These are phyloP conservation scores for Oryzias dopingdopingensis DNA, from an alignment of 2,797 vertebrate genomes.

Conservation along the genomic window DNA sequence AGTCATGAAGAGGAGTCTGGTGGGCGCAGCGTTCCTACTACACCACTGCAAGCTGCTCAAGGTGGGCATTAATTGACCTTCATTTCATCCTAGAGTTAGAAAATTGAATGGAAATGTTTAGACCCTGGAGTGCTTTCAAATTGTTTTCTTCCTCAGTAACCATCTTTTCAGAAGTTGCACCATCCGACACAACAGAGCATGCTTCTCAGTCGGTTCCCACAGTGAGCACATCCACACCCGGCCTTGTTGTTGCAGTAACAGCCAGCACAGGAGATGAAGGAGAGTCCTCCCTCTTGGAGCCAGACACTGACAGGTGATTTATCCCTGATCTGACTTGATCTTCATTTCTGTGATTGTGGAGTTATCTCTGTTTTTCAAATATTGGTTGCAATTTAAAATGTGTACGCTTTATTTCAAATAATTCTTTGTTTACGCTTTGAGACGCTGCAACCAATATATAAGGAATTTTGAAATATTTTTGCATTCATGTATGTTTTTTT, in stretches of 20 bases:
- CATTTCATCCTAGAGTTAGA: neutral
- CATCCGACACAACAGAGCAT: conserved; percentile 84
- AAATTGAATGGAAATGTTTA: neutral
- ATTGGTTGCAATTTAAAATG: neutral
- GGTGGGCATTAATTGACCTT: conserved; percentile 67
- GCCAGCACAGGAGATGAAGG: conserved; percentile 82
- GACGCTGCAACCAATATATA: neutral
- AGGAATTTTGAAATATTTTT: too few relatives aligned
- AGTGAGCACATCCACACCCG: conserved; percentile 90
- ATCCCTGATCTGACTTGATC: neutral
- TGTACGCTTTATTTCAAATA: neutral
- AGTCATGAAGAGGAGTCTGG: conserved; percentile 91
- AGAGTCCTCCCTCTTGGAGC: conserved; percentile 88
- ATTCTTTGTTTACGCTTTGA: neutral
- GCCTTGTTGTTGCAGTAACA: conserved; percentile 78
- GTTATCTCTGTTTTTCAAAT: neutral
- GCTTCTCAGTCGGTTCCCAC: conserved; percentile 95
- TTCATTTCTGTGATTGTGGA: neutral
- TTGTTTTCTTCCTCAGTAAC: conserved; percentile 67
- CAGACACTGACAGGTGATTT: conserved; percentile 87
- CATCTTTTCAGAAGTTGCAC: conserved; percentile 83
- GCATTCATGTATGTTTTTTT: neutral
- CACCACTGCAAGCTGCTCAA: conserved; percentile 85
- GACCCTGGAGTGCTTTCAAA: neutral
- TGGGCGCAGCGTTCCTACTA: conserved; percentile 93